phyloP scores from a whole-genome alignment of 2,113 vertebrate species.

The Athene cunicularia region DNA sequence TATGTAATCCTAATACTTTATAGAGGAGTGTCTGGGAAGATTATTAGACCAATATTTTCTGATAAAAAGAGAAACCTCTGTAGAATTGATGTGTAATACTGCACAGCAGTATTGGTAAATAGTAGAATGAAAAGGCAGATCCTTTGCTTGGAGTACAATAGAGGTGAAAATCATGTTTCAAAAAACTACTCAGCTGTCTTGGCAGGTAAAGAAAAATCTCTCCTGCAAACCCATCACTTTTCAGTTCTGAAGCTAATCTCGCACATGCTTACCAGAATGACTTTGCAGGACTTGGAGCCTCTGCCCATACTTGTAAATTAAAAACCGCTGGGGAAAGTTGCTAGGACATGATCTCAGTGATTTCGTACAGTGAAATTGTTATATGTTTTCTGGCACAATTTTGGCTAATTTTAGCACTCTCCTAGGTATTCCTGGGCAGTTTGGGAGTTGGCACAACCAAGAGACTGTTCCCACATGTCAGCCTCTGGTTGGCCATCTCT shows the following conservation, averaged over 20 bases:
- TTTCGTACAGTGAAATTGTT: neutral
- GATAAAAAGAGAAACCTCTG: neutral
- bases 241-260: neutral
- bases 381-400: neutral
- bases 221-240: neutral
- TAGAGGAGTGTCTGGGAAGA: neutral
- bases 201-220: neutral
- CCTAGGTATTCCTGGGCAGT: neutral
- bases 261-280: neutral
- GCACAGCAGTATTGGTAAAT: neutral
- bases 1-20: neutral
- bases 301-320: neutral
- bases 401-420: neutral
- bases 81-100: neutral
- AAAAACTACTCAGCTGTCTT: neutral
- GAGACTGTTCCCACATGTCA: accelerated
- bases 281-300: neutral
- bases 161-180: conserved; percentile 8
- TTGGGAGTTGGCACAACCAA: neutral
- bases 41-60: neutral
- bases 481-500: neutral
- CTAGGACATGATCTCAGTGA: neutral
- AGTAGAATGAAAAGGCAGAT: conserved; percentile 28
- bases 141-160: conserved; percentile 2
- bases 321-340: neutral